These are phyloP conservation scores for Miichthys miiuy DNA, from an alignment of 2,797 vertebrate species.

Conservation along the genomic window DNA sequence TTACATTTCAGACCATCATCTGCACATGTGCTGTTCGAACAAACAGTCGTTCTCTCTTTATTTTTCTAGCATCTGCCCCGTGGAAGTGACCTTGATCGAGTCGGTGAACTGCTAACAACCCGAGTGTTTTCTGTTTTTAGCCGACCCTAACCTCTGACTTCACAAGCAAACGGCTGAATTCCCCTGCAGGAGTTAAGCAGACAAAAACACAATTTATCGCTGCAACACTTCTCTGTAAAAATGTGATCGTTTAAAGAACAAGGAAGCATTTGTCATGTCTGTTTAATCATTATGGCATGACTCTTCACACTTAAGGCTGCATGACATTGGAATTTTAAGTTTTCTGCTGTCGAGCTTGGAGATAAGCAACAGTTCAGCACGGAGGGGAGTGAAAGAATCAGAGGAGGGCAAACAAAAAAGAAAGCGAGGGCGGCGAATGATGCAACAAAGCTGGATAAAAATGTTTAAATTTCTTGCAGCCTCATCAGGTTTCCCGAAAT, in stretches of 20 bases:
- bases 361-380: not conserved
- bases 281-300: not conserved
- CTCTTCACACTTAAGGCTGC: not conserved
- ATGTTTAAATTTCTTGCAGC: not conserved
- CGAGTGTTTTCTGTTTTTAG: not conserved
- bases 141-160: not conserved
- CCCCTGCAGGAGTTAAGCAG: not conserved
- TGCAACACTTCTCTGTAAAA: not conserved
- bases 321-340: not conserved
- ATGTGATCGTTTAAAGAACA: not conserved
- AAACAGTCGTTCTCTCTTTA: not conserved
- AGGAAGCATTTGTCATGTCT: not conserved
- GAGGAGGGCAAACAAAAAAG: conserved; percentile 2
- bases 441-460: not conserved
- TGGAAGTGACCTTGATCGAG: not conserved
- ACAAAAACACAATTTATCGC: not conserved
- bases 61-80: accelerated
- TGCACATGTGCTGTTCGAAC: not conserved
- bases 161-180: not conserved
- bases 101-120: not conserved
- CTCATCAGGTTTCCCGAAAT: not conserved
- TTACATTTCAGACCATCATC: not conserved
- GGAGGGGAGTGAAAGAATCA: not conserved
- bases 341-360: not conserved
- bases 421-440: not conserved